These are phyloP conservation scores for Platerodrilus igneus DNA, from an alignment of 2,888 invertebrate species.

Conservation along the genomic window DNA sequence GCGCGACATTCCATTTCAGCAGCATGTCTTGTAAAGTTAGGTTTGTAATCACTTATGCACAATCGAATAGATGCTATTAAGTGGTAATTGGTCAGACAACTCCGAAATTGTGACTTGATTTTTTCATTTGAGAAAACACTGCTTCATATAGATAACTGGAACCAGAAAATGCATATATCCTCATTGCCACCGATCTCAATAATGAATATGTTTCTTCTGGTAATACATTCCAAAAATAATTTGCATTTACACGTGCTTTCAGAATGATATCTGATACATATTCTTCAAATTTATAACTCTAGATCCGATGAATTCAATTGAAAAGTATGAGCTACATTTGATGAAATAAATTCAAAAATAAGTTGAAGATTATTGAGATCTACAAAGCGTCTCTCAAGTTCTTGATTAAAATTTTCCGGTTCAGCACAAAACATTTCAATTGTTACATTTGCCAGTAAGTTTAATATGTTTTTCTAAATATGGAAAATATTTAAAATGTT, in stretches of 20 bases:
- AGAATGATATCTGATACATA: conserved; percentile 20
- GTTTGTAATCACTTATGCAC: too few relatives aligned
- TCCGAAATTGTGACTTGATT: too few relatives aligned
- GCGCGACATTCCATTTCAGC: too few relatives aligned
- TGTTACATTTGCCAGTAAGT: too few relatives aligned
- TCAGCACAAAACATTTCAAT: conserved; percentile 11
- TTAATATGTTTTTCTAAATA: conserved; percentile 9
- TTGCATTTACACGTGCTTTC: conserved; percentile 22
- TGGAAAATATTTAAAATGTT: conserved; percentile 3
- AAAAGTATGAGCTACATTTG: conserved; percentile 21
- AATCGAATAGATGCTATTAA: too few relatives aligned
- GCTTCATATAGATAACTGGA: too few relatives aligned
- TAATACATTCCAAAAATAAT: conserved; percentile 21
- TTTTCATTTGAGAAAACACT: too few relatives aligned
- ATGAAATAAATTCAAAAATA: conserved; percentile 18
- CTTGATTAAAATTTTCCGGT: conserved; percentile 11
- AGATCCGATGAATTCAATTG: conserved; percentile 21
- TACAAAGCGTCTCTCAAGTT: conserved; percentile 17
- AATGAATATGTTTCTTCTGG: conserved; percentile 22
- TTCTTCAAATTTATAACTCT: conserved; percentile 20
- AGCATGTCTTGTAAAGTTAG: too few relatives aligned
- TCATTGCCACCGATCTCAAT: conserved; percentile 21
- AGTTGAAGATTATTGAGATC: conserved; percentile 12
- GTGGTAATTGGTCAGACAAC: too few relatives aligned
- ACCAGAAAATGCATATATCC: conserved; percentile 21